Conservation (phyloP, 2,797 vertebrate genomes). For the Cossypha dichroa region DNA sequence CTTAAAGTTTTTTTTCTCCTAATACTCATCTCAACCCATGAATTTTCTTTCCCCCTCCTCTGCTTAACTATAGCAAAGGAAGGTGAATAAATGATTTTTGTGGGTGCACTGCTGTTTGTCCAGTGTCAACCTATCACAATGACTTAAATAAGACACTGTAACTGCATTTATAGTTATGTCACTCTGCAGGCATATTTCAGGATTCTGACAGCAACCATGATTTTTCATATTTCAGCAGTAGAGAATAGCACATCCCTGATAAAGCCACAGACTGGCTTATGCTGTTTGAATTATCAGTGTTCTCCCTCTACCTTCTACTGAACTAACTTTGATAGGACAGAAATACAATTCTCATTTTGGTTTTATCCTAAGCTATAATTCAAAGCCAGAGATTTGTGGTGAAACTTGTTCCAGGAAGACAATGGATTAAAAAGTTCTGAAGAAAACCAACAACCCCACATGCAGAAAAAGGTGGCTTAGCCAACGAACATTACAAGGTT, state of each 20-base stretch:
- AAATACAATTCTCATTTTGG: background rate
- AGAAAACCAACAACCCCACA: background rate
- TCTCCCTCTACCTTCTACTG: background rate
- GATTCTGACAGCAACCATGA: background rate
- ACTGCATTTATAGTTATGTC: background rate
- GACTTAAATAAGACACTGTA: background rate
- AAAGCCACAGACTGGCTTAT: background rate
- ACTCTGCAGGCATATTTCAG: background rate
- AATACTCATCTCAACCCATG: background rate
- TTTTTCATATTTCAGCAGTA: background rate
- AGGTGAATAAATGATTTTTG: too few species aligned
- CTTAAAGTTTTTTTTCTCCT: background rate
- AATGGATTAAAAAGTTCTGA: background rate
- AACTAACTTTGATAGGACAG: background rate
- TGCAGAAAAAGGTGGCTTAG: background rate
- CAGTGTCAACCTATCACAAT: too few species aligned
- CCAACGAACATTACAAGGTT: background rate
- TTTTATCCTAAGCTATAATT: background rate
- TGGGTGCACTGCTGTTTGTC: too few species aligned
- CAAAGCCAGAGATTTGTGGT: background rate
- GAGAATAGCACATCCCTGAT: background rate
- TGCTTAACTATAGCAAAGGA: too few species aligned
- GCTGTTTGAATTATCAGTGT: background rate
- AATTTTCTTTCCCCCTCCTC: background rate
- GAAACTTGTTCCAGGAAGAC: background rate